Evolutionary conservation across 2,888 invertebrate species (phyloP).

Genomic region (Anticlea derivata): DNA sequence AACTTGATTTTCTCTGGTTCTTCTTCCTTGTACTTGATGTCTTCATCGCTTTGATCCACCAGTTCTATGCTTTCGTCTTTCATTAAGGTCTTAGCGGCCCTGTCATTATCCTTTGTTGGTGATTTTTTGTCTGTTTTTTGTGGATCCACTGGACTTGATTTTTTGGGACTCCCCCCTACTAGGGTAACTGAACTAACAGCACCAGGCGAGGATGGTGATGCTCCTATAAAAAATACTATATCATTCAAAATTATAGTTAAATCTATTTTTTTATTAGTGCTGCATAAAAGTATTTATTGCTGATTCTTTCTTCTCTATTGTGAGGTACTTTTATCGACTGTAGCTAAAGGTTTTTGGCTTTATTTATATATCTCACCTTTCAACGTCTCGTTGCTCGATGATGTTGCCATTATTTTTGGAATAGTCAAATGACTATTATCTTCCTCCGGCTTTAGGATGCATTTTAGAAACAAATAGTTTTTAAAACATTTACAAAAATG

Average conservation of each 20-base stretch:
- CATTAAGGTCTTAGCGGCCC: slow-evolving; percentile 54
- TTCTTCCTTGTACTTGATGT: slow-evolving; percentile 73
- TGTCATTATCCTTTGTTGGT: slow-evolving; percentile 64
- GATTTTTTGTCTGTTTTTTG: slow-evolving; percentile 52
- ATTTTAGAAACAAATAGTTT: slow-evolving; percentile 32
- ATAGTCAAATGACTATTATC: slow-evolving; percentile 87
- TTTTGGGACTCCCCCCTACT: slow-evolving; percentile 85
- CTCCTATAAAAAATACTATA: slow-evolving; percentile 51
- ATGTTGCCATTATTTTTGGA: slow-evolving; percentile 88
- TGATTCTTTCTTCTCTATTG: too few relatives aligned
- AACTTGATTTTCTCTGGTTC: slow-evolving; percentile 69
- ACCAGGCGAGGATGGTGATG: slow-evolving; percentile 87
- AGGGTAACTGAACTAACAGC: slow-evolving; percentile 89
- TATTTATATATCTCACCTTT: slow-evolving; percentile 81
- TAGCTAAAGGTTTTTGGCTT: too few relatives aligned
- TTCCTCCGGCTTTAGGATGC: slow-evolving; percentile 76
- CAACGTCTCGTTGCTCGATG: slow-evolving; percentile 90
- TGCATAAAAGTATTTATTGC: too few relatives aligned
- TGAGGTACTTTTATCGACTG: too few relatives aligned
- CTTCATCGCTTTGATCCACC: slow-evolving; percentile 75
- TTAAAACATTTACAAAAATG: too few relatives aligned
- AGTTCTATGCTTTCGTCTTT: slow-evolving; percentile 77
- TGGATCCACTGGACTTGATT: slow-evolving; percentile 60
- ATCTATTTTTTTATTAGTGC: too few relatives aligned
- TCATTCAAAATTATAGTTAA: neutral